Percentiles rank a stretch among this genome's conserved stretches.
Evolutionary conservation across 2,797 vertebrate species (phyloP).

Genomic region (Iguana delicatissima): DNA sequence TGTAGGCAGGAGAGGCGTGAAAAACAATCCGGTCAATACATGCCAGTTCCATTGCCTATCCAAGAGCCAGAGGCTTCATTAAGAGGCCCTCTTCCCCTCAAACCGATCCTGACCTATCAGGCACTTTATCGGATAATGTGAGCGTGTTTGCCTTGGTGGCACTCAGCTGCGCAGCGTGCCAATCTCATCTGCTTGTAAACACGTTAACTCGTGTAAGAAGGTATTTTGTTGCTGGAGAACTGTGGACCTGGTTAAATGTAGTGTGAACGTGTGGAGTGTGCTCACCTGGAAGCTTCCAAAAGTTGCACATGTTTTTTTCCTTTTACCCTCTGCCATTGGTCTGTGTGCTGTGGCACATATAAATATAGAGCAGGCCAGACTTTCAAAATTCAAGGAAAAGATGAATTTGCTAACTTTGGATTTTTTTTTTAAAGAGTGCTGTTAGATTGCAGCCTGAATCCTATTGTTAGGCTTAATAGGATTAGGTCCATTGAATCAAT

Average conservation of each 20-base stretch:
- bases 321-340: not conserved
- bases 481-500: too few species aligned
- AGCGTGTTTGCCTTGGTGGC: not conserved
- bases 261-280: not conserved
- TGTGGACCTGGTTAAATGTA: conserved; percentile 7
- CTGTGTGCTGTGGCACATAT: not conserved
- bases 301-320: not conserved
- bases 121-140: not conserved
- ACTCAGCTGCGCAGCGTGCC: not conserved
- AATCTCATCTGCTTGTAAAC: not conserved
- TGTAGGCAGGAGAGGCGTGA: not conserved
- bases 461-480: too few species aligned
- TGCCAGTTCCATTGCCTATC: not conserved
- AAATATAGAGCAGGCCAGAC: not conserved
- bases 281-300: not conserved
- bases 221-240: not conserved
- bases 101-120: conserved; percentile 4
- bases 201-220: not conserved
- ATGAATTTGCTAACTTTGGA: not conserved
- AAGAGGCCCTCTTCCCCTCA: not conserved
- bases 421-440: not conserved
- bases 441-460: not conserved
- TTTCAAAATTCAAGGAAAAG: not conserved
- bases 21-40: not conserved
- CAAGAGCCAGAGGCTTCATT: not conserved